Evolutionary conservation across 2,797 vertebrate genomes (phyloP).

Genomic region (Tadarida brasiliensis): DNA sequence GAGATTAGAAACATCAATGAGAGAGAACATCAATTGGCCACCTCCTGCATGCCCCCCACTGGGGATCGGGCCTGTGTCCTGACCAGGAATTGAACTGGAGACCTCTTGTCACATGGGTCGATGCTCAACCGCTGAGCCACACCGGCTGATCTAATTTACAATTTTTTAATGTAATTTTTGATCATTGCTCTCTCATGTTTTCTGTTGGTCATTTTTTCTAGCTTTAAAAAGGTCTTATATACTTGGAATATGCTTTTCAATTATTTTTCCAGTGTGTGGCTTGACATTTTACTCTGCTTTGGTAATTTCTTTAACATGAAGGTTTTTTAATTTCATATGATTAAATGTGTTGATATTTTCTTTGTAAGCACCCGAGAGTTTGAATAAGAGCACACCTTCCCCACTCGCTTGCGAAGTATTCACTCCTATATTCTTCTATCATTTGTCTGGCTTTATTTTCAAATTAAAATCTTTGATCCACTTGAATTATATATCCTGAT

Average conservation of each 20-base stretch:
- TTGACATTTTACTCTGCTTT: not conserved
- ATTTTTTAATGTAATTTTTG: not conserved
- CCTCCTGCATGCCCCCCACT: not conserved
- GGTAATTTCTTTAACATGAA: not conserved
- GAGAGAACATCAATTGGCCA: not conserved
- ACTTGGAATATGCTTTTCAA: not conserved
- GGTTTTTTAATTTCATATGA: not conserved
- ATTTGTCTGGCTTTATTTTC: slow-evolving; percentile 13
- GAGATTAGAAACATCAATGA: not conserved
- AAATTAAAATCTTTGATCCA: slow-evolving; percentile 28
- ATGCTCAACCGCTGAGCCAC: not conserved
- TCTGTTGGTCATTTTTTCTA: not conserved
- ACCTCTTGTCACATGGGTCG: too few species aligned
- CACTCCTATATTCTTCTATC: not conserved
- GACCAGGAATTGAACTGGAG: not conserved
- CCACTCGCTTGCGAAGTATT: not conserved
- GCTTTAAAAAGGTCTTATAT: not conserved
- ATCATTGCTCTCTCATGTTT: not conserved
- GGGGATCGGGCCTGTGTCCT: not conserved
- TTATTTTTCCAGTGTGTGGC: not conserved
- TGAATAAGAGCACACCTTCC: not conserved
- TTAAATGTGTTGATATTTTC: not conserved
- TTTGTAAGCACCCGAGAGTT: not conserved
- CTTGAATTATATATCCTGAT: not conserved
- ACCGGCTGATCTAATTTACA: not conserved